These are phyloP conservation scores for Gymnoscelis rufifasciata DNA, from an alignment of 2,888 invertebrate genomes.

Conservation along the genomic window DNA sequence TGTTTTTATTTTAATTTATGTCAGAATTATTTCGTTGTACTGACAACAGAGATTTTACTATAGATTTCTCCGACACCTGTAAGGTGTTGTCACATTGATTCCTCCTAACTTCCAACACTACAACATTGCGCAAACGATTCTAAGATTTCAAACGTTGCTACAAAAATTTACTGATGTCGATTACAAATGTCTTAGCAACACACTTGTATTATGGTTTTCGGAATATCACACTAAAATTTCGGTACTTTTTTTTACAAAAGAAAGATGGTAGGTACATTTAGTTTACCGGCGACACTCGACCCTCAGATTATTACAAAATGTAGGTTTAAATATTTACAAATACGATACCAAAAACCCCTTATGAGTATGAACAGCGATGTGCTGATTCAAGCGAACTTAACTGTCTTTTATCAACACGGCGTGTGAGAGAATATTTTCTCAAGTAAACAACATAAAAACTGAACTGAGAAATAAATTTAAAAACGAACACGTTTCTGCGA, in stretches of 20 bases:
- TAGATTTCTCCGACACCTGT: conserved; percentile 81
- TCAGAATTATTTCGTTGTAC: no score
- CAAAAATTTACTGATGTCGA: conserved; percentile 80
- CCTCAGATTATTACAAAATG: no score
- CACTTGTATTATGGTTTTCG: conserved; percentile 86
- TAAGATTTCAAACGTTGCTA: conserved; percentile 77
- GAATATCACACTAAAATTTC: conserved; percentile 90
- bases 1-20: no score
- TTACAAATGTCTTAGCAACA: conserved; percentile 82
- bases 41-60: no score
- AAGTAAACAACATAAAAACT: no score
- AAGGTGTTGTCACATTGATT: conserved; percentile 79
- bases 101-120: conserved; percentile 79
- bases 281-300: no score
- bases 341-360: no score
- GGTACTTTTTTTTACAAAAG: conserved; percentile 88
- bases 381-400: conserved; percentile 64
- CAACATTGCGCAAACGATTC: conserved; percentile 79
- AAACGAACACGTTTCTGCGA: no score
- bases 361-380: conserved; percentile 50
- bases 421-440: no score
- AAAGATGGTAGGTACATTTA: conserved; percentile 89
- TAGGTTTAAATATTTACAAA: no score
- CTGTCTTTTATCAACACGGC: conserved; percentile 58
- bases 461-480: no score